A percentile compares a stretch with the other conserved stretches of the same genome.
Evolutionary conservation across 2,888 invertebrate species (phyloP).

Genomic region (Apamea monoglypha): DNA sequence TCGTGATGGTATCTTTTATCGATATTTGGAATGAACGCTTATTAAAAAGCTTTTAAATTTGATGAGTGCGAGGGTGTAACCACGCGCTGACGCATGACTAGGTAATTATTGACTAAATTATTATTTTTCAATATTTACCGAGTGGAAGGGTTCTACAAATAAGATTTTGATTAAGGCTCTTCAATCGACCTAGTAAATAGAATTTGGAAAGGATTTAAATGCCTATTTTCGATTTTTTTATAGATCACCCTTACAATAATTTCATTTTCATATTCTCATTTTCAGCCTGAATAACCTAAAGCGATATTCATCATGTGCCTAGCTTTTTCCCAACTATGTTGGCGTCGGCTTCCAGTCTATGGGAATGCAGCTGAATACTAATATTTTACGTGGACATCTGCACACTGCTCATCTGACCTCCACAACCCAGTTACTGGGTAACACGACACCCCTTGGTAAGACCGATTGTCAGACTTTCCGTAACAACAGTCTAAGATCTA

Average conservation of each 20-base stretch:
- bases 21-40: constrained; percentile 6
- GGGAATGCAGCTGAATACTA: background rate
- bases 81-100: background rate
- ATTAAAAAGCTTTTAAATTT: constrained; percentile 18
- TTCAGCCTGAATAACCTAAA: too few species aligned
- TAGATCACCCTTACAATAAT: background rate
- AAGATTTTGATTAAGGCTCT: background rate
- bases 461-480: background rate
- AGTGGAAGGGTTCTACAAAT: background rate
- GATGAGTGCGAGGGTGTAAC: background rate
- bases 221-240: background rate
- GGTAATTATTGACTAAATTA: background rate
- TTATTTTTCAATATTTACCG: background rate
- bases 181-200: background rate
- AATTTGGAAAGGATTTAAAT: background rate
- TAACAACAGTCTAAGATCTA: background rate
- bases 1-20: background rate
- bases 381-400: background rate
- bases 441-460: background rate
- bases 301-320: background rate
- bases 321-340: background rate
- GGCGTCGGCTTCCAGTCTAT: background rate
- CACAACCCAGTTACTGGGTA: background rate
- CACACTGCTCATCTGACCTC: background rate
- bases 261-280: background rate